A percentile compares a stretch with the other conserved stretches of the same genome.
These are phyloP conservation scores for Lottia gigantea DNA, from an alignment of 2,888 invertebrate genomes.

Conservation along the genomic window DNA sequence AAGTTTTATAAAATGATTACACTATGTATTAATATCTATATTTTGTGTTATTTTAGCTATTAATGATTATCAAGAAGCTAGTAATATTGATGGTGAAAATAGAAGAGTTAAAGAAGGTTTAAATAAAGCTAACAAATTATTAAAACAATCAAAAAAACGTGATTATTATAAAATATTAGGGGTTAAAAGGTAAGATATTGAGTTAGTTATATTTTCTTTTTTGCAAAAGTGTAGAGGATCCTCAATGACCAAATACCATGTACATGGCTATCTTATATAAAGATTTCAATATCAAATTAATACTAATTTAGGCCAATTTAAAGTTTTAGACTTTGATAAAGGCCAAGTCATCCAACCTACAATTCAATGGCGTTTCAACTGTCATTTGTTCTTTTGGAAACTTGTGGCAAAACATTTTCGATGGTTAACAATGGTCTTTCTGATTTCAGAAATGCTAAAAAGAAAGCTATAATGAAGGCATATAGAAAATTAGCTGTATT, in stretches of 20 bases:
- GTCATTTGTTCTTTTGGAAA: no score
- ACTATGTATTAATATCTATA: background rate
- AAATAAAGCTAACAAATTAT: slow-evolving; percentile 86
- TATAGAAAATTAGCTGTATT: slow-evolving; percentile 96
- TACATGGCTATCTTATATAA: no score
- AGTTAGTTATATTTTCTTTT: no score
- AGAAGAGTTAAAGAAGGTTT: slow-evolving; percentile 90
- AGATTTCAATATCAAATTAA: no score
- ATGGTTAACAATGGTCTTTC: background rate
- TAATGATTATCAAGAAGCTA: slow-evolving; percentile 85
- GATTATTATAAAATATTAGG: slow-evolving; percentile 98
- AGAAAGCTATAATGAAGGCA: slow-evolving; percentile 91
- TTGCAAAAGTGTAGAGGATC: no score
- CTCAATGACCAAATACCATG: no score
- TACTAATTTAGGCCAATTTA: no score
- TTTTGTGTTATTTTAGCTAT: slow-evolving; percentile 74
- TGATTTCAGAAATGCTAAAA: slow-evolving; percentile 78
- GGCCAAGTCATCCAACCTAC: no score
- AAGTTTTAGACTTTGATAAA: no score
- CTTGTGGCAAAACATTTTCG: no score
- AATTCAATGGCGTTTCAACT: no score
- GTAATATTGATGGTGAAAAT: slow-evolving; percentile 82
- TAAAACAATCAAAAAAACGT: slow-evolving; percentile 90
- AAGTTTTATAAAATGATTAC: background rate
- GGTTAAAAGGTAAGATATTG: slow-evolving; percentile 77